These are phyloP conservation scores for Ichneumon xanthorius DNA, from an alignment of 2,888 invertebrate genomes.

Conservation along the genomic window DNA sequence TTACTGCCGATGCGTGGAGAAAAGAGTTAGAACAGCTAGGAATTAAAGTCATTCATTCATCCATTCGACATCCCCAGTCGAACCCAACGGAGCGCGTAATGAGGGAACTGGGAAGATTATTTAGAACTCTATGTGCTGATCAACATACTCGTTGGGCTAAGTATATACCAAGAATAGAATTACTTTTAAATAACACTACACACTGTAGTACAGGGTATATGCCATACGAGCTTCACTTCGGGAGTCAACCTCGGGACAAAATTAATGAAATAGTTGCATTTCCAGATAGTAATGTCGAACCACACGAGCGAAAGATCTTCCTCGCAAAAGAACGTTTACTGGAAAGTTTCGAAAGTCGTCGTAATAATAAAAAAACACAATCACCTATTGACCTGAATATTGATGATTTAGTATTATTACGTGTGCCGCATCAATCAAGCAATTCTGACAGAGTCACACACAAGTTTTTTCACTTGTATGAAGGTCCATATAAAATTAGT, in stretches of 20 bases:
- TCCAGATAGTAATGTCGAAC: neutral
- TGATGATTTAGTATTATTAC: slow-evolving; percentile 44
- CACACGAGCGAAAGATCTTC: neutral
- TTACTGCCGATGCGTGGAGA: slow-evolving; percentile 9
- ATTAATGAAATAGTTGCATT: neutral
- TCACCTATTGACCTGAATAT: neutral
- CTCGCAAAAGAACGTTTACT: neutral
- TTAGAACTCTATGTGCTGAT: slow-evolving; percentile 37
- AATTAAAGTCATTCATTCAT: slow-evolving; percentile 33
- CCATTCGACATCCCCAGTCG: slow-evolving; percentile 39
- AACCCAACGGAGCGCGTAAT: slow-evolving; percentile 39
- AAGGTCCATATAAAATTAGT: slow-evolving; percentile 20
- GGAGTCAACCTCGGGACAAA: neutral
- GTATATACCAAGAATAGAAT: slow-evolving; percentile 5
- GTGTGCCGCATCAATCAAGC: slow-evolving; percentile 45
- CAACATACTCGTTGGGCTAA: slow-evolving; percentile 42
- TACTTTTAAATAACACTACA: slow-evolving; percentile 1
- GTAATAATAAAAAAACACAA: neutral
- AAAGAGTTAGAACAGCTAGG: neutral
- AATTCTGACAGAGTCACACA: slow-evolving; percentile 24
- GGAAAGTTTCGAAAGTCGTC: neutral
- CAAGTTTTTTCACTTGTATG: slow-evolving; percentile 35
- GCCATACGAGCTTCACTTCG: slow-evolving; percentile 17
- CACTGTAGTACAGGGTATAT: slow-evolving; percentile 10
- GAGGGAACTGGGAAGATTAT: slow-evolving; percentile 41